Evolutionary conservation across 37 sponge, comb jelly and placozoan species (phyloP).

Genomic region (Cliona cf. orientalis): DNA sequence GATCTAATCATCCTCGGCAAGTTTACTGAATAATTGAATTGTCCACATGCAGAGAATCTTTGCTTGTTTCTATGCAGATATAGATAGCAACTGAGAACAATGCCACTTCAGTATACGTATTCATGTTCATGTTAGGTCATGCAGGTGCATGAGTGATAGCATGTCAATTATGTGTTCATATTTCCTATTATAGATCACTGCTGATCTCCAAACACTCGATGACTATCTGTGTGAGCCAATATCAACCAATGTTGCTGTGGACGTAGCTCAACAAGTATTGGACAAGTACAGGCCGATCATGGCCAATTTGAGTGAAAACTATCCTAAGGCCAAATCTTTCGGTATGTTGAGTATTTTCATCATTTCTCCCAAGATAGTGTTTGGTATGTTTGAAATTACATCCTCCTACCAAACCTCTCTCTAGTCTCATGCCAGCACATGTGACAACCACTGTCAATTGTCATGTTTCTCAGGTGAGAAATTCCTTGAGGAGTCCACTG

Average conservation of each 20-base stretch:
- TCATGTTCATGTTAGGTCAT: background rate
- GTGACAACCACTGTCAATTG: background rate
- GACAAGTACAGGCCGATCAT: constrained; percentile 23
- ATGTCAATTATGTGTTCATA: background rate
- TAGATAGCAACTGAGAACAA: background rate
- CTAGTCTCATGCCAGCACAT: background rate
- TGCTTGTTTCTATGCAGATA: background rate
- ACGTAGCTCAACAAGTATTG: constrained; percentile 33
- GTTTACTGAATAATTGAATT: no score
- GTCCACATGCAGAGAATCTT: no score
- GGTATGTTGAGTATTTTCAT: no score
- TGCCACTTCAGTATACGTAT: background rate
- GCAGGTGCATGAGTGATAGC: background rate
- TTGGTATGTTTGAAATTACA: no score
- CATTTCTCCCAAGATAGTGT: no score
- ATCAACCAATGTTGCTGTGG: constrained; percentile 2
- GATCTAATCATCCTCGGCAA: no score
- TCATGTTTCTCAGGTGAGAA: constrained; percentile 39
- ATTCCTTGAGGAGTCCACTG: constrained; percentile 37
- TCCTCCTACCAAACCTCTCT: background rate
- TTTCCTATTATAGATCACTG: background rate
- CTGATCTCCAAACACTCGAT: constrained; percentile 27
- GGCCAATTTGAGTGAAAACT: constrained; percentile 2
- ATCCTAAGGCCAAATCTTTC: background rate
- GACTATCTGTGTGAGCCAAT: constrained; percentile 20